Percentiles rank a stretch among this genome's conserved stretches.
Conservation (phyloP, 2,888 invertebrate genomes). For the Coecobrya sp. region DNA sequence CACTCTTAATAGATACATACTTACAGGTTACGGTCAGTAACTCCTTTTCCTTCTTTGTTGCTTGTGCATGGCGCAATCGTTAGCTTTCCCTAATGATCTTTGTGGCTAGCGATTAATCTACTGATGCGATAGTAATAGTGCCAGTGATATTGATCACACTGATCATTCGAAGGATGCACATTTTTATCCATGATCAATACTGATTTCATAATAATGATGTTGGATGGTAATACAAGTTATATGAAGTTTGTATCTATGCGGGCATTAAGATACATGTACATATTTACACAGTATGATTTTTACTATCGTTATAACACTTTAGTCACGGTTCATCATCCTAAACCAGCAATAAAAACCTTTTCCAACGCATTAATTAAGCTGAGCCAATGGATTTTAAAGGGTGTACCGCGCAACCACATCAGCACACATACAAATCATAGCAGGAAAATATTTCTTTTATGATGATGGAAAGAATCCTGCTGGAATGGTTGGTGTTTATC, state of each 20-base stretch:
- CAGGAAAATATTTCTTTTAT: neutral
- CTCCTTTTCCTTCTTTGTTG: neutral
- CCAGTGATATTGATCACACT: neutral
- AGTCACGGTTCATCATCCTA: constrained; percentile 70
- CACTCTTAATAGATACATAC: constrained; percentile 15
- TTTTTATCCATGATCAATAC: constrained; percentile 3
- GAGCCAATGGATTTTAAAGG: constrained; percentile 68
- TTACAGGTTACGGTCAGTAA: constrained; percentile 53
- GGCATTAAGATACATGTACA: neutral
- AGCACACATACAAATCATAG: neutral
- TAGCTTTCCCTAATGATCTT: constrained; percentile 29
- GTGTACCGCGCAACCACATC: constrained; percentile 20
- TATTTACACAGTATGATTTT: constrained; percentile 1
- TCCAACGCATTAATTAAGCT: constrained; percentile 73
- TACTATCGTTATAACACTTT: constrained; percentile 9
- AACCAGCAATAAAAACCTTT: constrained; percentile 37
- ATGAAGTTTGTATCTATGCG: neutral
- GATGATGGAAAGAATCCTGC: neutral
- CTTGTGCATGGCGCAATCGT: neutral
- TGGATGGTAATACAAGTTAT: no score
- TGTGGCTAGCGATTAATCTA: constrained; percentile 69
- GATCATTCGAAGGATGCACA: neutral
- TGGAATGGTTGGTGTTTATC: constrained; percentile 5
- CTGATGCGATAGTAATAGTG: constrained; percentile 47
- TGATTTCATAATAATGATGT: constrained; percentile 30